These are phyloP conservation scores for Barypeithes pellucidus DNA, from an alignment of 2,888 invertebrate species.

Conservation along the genomic window DNA sequence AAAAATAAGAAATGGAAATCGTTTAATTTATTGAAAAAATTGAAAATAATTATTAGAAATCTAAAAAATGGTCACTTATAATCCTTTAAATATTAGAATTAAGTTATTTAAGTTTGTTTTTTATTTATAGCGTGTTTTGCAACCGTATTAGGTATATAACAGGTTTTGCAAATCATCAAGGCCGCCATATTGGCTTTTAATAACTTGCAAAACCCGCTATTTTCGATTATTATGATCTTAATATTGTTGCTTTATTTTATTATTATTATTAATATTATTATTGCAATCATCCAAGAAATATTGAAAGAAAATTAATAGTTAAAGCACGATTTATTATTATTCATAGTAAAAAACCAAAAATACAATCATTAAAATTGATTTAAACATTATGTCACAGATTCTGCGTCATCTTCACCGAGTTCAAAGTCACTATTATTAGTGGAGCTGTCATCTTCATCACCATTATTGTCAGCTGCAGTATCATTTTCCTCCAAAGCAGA, in stretches of 20 bases:
- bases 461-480: not conserved
- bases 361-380: not conserved
- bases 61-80: too few species aligned
- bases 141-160: conserved; percentile 13
- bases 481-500: conserved; percentile 18
- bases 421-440: conserved; percentile 8
- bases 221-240: not conserved
- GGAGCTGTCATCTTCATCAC: conserved; percentile 6
- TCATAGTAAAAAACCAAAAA: not conserved
- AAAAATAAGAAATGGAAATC: conserved; percentile 1
- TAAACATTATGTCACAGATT: conserved; percentile 3
- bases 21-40: too few species aligned
- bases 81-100: not conserved
- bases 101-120: not conserved
- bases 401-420: conserved; percentile 1
- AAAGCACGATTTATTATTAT: not conserved
- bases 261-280: not conserved
- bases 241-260: not conserved
- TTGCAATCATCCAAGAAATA: too few species aligned
- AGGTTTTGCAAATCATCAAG: conserved; percentile 20
- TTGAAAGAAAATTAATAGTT: too few species aligned
- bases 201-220: conserved; percentile 8
- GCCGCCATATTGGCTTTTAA: conserved; percentile 5
- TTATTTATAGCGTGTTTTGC: too few species aligned
- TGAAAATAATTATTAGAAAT: too few species aligned